Evolutionary conservation across 2,888 invertebrate species (phyloP).

Genomic region (Thecophora atra): DNA sequence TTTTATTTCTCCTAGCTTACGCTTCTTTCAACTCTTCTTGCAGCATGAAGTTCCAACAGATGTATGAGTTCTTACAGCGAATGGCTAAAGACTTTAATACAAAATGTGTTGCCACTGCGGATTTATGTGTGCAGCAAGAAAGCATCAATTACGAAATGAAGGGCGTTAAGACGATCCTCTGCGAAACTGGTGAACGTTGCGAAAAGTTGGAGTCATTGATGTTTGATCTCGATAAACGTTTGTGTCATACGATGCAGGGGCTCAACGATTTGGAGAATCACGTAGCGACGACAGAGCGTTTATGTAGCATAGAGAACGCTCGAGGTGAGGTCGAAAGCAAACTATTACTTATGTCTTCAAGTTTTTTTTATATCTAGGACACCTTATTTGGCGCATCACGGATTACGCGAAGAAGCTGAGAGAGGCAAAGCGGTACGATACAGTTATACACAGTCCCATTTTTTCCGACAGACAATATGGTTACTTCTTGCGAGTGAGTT

Average conservation of each 20-base stretch:
- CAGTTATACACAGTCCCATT: conserved; percentile 73
- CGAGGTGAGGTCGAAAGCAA: too few relatives aligned
- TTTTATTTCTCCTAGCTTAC: not conserved
- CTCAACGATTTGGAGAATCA: conserved; percentile 67
- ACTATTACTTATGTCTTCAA: too few relatives aligned
- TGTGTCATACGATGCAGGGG: conserved; percentile 67
- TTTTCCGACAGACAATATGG: conserved; percentile 78
- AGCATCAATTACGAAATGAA: conserved; percentile 68
- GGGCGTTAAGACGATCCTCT: conserved; percentile 67
- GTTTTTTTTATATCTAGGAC: too few relatives aligned
- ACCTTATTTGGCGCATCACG: conserved; percentile 77
- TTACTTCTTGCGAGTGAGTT: conserved; percentile 75
- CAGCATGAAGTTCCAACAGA: conserved; percentile 58
- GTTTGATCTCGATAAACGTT: conserved; percentile 59
- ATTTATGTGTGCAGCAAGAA: conserved; percentile 66
- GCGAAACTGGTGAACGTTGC: conserved; percentile 68
- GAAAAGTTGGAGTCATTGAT: conserved; percentile 67
- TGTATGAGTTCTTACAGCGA: conserved; percentile 57
- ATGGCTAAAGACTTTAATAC: conserved; percentile 58
- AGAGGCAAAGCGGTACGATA: conserved; percentile 74
- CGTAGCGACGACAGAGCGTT: conserved; percentile 60
- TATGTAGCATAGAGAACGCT: conserved; percentile 60
- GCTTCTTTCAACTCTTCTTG: not conserved
- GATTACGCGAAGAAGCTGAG: conserved; percentile 74
- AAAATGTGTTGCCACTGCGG: conserved; percentile 54